Evolutionary conservation across 92 coral and sea anemone species (phyloP).

Genomic region (Porites evermanni): DNA sequence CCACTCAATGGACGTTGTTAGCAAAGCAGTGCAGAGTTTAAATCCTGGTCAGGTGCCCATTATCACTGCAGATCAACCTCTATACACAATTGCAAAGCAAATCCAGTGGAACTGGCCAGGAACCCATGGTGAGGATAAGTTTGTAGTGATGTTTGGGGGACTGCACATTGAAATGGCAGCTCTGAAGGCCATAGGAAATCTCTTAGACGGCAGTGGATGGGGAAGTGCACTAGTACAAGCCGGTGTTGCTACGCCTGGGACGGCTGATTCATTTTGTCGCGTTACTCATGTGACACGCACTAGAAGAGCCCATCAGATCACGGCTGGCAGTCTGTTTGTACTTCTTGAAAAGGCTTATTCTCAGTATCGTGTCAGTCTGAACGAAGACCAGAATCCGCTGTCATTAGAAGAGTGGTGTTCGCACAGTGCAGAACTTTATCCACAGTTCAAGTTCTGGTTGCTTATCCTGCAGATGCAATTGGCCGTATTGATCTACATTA

Average conservation of each 20-base stretch:
- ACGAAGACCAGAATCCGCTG: slow-evolving; percentile 26
- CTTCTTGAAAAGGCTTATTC: slow-evolving; percentile 57
- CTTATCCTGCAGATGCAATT: slow-evolving; percentile 31
- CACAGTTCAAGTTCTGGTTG: slow-evolving; percentile 78
- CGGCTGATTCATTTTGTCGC: slow-evolving; percentile 73
- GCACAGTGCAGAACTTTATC: slow-evolving; percentile 26
- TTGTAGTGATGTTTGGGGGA: slow-evolving; percentile 77
- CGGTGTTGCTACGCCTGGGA: slow-evolving; percentile 55
- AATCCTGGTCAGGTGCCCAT: slow-evolving; percentile 76
- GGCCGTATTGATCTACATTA: slow-evolving; percentile 51
- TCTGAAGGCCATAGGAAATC: slow-evolving; percentile 55
- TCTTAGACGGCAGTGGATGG: slow-evolving; percentile 70
- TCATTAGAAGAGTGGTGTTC: slow-evolving; percentile 65
- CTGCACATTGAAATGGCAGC: slow-evolving; percentile 68
- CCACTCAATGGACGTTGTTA: slow-evolving; percentile 69
- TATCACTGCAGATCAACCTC: slow-evolving; percentile 70
- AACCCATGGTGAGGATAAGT: slow-evolving; percentile 55
- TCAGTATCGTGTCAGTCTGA: slow-evolving; percentile 39
- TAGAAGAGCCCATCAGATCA: slow-evolving; percentile 74
- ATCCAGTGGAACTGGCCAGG: slow-evolving; percentile 66
- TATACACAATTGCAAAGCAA: slow-evolving; percentile 67
- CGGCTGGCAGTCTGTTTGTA: slow-evolving; percentile 59
- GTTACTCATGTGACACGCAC: slow-evolving; percentile 56
- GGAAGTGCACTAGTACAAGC: slow-evolving; percentile 50
- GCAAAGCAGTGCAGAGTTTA: slow-evolving; percentile 28